phyloP scores from a whole-genome alignment of 2,113 vertebrate genomes.

The Xyrauchen texanus region DNA sequence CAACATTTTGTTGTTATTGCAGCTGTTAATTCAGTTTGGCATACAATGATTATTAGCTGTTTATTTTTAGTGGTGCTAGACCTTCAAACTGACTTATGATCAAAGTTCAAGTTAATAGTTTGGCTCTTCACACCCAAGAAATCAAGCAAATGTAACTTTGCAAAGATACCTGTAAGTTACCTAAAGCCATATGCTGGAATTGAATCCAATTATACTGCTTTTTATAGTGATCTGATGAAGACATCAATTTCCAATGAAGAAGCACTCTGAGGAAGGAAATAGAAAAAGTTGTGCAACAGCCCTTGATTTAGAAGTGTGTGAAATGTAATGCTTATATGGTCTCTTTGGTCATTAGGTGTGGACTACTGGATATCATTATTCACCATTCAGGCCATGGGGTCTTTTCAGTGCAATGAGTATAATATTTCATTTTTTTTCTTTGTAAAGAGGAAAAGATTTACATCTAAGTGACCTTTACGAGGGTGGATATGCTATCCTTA shows the following conservation, averaged over 20 bases:
- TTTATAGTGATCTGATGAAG: conserved; percentile 39
- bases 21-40: conserved; percentile 18
- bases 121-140: conserved; percentile 22
- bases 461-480: conserved; percentile 47
- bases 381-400: neutral
- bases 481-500: conserved; percentile 16
- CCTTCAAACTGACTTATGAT: conserved; percentile 43
- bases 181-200: conserved; percentile 54
- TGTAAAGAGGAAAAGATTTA: neutral
- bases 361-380: conserved; percentile 6
- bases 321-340: conserved; percentile 17
- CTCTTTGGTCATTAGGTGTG: neutral
- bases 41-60: conserved; percentile 58
- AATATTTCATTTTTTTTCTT: neutral
- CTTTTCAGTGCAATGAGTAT: neutral
- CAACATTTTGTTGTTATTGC: conserved; percentile 44
- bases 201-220: conserved; percentile 46
- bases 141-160: conserved; percentile 12
- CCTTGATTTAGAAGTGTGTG: neutral
- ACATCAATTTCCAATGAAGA: conserved; percentile 33
- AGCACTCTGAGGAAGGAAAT: conserved; percentile 15
- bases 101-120: conserved; percentile 16
- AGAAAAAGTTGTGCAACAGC: conserved; percentile 34
- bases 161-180: conserved; percentile 25
- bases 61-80: conserved; percentile 64